Conservation (phyloP, 2,113 vertebrate genomes). For the Oreochromis aureus region DNA sequence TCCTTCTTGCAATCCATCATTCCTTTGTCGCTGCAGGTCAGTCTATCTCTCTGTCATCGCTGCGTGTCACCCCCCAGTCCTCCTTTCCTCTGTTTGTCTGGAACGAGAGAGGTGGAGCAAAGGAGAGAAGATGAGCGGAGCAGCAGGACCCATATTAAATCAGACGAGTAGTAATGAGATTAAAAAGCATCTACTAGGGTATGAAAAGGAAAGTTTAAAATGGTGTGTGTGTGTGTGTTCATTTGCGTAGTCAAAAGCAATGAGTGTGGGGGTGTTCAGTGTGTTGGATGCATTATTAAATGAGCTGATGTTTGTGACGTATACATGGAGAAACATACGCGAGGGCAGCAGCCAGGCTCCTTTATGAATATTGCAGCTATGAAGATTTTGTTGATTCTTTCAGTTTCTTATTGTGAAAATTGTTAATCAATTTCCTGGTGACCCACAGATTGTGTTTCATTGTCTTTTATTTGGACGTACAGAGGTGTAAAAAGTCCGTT, state of each 20-base stretch:
- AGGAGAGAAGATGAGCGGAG: background rate
- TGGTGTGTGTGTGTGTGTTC: background rate
- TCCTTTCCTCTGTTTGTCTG: background rate
- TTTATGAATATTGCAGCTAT: background rate
- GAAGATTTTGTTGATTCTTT: background rate
- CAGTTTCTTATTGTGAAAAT: background rate
- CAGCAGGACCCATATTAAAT: slow-evolving; percentile 1
- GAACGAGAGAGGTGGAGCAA: background rate
- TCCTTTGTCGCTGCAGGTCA: background rate
- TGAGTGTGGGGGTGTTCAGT: background rate
- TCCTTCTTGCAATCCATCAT: background rate
- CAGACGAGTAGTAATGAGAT: slow-evolving; percentile 28
- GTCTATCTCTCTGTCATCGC: background rate
- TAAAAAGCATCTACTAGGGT: background rate
- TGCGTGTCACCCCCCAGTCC: background rate
- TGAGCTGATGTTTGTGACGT: background rate
- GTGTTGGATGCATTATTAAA: background rate
- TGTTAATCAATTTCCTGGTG: background rate
- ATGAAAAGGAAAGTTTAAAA: background rate
- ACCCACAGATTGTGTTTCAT: background rate
- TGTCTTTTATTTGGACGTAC: background rate
- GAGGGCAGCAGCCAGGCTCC: background rate
- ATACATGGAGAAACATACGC: background rate
- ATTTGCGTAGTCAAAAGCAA: background rate
- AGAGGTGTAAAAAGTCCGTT: background rate